Evolutionary conservation across 1,140 invertebrate species (phyloP).

Genomic region (Phortica variegata): DNA sequence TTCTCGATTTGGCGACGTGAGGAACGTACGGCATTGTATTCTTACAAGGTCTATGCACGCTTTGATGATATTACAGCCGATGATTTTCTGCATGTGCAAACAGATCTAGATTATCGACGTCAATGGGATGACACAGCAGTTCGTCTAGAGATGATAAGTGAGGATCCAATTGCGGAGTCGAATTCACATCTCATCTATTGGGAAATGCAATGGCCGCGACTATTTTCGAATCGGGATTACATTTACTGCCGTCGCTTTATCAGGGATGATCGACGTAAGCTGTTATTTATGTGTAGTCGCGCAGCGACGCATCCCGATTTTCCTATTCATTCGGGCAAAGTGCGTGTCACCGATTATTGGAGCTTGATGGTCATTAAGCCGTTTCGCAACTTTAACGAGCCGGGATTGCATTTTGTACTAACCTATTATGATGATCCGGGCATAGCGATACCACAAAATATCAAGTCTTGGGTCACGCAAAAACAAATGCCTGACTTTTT

Average conservation of each 20-base stretch:
- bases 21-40: constrained; percentile 67
- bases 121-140: constrained; percentile 81
- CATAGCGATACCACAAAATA: constrained; percentile 66
- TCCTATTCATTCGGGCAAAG: constrained; percentile 50
- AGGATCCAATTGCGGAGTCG: constrained; percentile 61
- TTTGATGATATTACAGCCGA: constrained; percentile 75
- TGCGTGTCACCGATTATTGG: constrained; percentile 77
- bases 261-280: constrained; percentile 59
- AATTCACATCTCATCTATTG: constrained; percentile 78
- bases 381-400: constrained; percentile 42
- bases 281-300: constrained; percentile 60
- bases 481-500: constrained; percentile 57
- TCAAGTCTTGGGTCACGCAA: constrained; percentile 69
- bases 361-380: constrained; percentile 84
- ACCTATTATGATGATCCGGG: constrained; percentile 89
- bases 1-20: constrained; percentile 79
- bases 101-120: constrained; percentile 75
- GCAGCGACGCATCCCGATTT: constrained; percentile 52
- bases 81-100: constrained; percentile 80
- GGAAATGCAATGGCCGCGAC: constrained; percentile 83
- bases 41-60: constrained; percentile 83
- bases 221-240: constrained; percentile 86
- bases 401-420: constrained; percentile 72
- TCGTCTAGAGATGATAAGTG: constrained; percentile 67
- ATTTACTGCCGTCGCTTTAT: constrained; percentile 76